A percentile compares a stretch with the other conserved stretches of the same genome.
Conservation (phyloP, 1,140 invertebrate genomes). For the Aphaenogaster ashmeadi region DNA sequence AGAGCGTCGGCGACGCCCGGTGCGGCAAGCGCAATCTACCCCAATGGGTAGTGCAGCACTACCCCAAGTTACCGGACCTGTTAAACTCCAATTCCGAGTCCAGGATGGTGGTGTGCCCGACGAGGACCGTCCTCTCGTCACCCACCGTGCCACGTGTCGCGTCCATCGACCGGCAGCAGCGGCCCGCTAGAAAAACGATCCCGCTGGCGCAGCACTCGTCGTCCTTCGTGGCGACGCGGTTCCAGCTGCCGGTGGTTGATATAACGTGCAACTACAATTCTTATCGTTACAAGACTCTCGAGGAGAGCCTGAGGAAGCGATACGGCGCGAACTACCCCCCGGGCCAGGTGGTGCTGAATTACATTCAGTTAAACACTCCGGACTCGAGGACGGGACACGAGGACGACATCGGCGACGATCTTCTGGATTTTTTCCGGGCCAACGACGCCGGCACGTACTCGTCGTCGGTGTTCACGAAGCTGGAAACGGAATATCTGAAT, state of each 20-base stretch:
- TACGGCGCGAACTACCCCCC: slow-evolving; percentile 67
- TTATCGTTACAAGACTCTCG: slow-evolving; percentile 53
- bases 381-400: slow-evolving; percentile 26
- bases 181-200: not conserved
- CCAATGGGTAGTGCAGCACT: slow-evolving; percentile 40
- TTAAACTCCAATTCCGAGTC: slow-evolving; percentile 61
- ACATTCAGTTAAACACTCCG: slow-evolving; percentile 65
- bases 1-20: not conserved
- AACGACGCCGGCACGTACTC: not conserved
- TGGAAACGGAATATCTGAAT: slow-evolving; percentile 71
- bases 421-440: slow-evolving; percentile 53
- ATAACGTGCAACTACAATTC: slow-evolving; percentile 64
- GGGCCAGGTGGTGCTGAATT: slow-evolving; percentile 66
- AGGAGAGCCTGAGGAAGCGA: slow-evolving; percentile 26
- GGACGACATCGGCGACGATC: not conserved
- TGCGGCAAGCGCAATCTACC: not conserved
- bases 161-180: not conserved
- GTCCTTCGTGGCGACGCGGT: slow-evolving; percentile 56
- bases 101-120: slow-evolving; percentile 20
- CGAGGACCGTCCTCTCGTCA: slow-evolving; percentile 47
- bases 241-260: slow-evolving; percentile 60
- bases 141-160: not conserved
- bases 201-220: slow-evolving; percentile 49
- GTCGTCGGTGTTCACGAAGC: slow-evolving; percentile 29
- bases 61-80: slow-evolving; percentile 14